Evolutionary conservation across 2,113 vertebrate species (phyloP).

Genomic region (Amphiprion percula): DNA sequence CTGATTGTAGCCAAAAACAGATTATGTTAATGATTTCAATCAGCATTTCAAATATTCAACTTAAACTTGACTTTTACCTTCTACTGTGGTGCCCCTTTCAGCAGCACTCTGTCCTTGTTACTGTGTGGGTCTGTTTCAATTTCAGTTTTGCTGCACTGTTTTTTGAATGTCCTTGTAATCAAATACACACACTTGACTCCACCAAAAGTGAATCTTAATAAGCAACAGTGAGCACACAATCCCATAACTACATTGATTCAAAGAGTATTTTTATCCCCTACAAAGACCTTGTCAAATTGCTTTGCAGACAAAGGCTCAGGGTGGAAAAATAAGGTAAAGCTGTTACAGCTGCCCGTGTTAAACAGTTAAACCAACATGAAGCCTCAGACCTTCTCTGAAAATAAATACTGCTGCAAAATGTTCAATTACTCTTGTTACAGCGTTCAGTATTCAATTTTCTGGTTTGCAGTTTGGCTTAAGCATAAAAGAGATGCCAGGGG

Average conservation of each 20-base stretch:
- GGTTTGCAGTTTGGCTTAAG: not conserved
- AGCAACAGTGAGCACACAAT: not conserved
- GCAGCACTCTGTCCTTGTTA: not conserved
- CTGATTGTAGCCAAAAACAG: not conserved
- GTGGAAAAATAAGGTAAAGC: conserved; percentile 14
- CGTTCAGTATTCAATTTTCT: conserved; percentile 2
- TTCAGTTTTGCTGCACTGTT: not conserved
- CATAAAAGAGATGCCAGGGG: not conserved
- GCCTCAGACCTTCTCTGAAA: not conserved
- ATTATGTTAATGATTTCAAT: not conserved
- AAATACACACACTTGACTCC: not conserved
- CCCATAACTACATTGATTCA: conserved; percentile 12
- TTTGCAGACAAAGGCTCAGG: conserved; percentile 1
- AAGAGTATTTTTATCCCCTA: not conserved
- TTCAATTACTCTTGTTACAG: not conserved
- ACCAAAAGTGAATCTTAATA: not conserved
- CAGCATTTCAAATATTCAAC: not conserved
- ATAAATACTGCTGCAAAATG: conserved; percentile 1
- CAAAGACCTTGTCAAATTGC: conserved; percentile 19
- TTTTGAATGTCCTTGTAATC: not conserved
- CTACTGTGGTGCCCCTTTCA: not conserved
- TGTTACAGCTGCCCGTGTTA: not conserved
- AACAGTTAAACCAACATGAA: not conserved
- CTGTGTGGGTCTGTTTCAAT: not conserved
- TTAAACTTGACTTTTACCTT: not conserved